Evolutionary conservation across 2,113 vertebrate species (phyloP), one percentile per base, ranked within the genome.

Genomic region (Pluvianellus socialis): DNA sequence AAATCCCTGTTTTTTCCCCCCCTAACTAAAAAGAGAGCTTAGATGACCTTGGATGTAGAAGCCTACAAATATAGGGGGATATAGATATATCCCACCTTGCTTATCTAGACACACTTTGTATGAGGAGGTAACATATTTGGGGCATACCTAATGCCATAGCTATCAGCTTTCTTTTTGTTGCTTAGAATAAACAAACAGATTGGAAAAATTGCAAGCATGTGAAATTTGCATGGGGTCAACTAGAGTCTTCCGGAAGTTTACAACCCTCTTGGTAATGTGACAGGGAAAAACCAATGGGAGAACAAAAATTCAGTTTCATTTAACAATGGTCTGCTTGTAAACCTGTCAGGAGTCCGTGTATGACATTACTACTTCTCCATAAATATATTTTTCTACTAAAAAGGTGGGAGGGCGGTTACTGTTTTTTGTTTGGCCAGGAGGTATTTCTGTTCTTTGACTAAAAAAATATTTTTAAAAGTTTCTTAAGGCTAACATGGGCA

Each of bases 401-500:
- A 94, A 28, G 7, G 27, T 30, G 65, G 58, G 7, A 15, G 23
- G 58, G 0, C 2, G 93, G 5, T 68, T 35, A 35, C 7, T 70
- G 12, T 56, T 33, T 8, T 58, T 84, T 93, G 10, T 44, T 65
- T 68, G 3, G 8, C 15, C 32, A 7, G 7, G 10, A 73, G 19
- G 14, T 33, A 26, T 56, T 45, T 35, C 24, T 81, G 9, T 30
- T 92, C 40, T 94, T 96, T 94, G 71, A 91, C 66, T 91, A 91
- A 67, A 92, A 93, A 83, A n/a, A 15, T 23, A 40, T 18, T 30
- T 14, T 88, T 71, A 91, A 38, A 5, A 79, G 72, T 92, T 94
- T 96, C 40, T 79, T 50, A 85, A 94, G 83, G 74, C 75, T 92
- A 86, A 65, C 52, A 90, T 85, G 81, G 93, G 45, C 85, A 88